phyloP scores from a whole-genome alignment of 2,797 vertebrate species.

The Poecilia gillii region DNA sequence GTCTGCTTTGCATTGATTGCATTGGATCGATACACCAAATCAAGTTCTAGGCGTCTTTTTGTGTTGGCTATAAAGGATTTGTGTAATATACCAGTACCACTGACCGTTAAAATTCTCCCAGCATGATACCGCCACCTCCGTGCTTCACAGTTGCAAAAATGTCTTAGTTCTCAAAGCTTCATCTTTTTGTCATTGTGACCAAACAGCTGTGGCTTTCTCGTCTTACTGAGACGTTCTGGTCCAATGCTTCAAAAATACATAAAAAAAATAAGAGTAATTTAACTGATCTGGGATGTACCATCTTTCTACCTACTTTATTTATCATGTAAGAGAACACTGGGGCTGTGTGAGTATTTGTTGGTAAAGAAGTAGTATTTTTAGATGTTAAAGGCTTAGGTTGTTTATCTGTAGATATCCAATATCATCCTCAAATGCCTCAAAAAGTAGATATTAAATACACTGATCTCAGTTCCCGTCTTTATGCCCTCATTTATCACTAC shows the following conservation, averaged over 20 bases:
- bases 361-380: no score
- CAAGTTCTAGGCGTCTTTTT: neutral
- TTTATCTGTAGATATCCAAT: constrained; percentile 8
- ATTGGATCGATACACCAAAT: neutral
- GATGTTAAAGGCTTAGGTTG: neutral
- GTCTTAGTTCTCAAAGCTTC: neutral
- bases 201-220: neutral
- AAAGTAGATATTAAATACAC: constrained; percentile 18
- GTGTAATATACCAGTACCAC: neutral
- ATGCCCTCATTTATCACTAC: constrained; percentile 1
- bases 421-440: constrained; percentile 8
- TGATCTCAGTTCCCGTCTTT: constrained; percentile 22
- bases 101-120: neutral
- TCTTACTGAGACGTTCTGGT: neutral
- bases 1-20: no score
- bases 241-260: no score
- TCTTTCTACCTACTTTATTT: no score
- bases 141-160: neutral
- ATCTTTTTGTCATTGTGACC: neutral
- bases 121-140: neutral
- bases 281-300: no score
- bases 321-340: no score
- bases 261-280: no score
- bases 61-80: neutral
- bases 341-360: no score